Evolutionary conservation across 2,888 invertebrate genomes (phyloP).

Genomic region (Pecten maximus): DNA sequence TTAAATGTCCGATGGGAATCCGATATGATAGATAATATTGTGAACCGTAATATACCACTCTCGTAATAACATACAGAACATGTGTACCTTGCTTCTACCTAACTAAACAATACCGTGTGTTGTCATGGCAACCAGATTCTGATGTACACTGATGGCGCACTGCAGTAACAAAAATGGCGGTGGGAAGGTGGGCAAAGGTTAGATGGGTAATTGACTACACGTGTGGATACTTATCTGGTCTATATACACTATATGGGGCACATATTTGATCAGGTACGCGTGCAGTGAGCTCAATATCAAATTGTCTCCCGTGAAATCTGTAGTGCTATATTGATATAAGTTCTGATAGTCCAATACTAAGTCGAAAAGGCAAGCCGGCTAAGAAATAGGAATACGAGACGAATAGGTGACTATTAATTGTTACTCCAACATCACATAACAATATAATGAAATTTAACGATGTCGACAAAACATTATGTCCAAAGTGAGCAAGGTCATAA

Average conservation of each 20-base stretch:
- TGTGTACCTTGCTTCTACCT: not conserved
- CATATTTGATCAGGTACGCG: not conserved
- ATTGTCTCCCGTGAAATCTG: not conserved
- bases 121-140: not conserved
- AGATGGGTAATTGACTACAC: constrained; percentile 9
- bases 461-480: too few species aligned
- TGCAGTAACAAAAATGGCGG: constrained; percentile 20
- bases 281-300: not conserved
- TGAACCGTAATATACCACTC: not conserved
- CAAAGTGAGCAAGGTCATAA: too few species aligned
- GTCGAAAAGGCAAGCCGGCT: too few species aligned
- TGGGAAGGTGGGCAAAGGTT: not conserved
- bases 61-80: not conserved
- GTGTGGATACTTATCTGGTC: constrained; percentile 19
- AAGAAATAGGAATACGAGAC: too few species aligned
- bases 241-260: constrained; percentile 11
- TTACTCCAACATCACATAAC: too few species aligned
- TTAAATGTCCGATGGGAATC: not conserved
- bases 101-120: constrained; percentile 27
- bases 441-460: too few species aligned
- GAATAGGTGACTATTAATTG: too few species aligned
- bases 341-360: not conserved
- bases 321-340: not conserved
- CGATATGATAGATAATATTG: not conserved
- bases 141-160: constrained; percentile 13